Percentiles rank a stretch among this genome's conserved stretches.
Conservation (phyloP, 2,113 vertebrate genomes). For the Grallaria varia region DNA sequence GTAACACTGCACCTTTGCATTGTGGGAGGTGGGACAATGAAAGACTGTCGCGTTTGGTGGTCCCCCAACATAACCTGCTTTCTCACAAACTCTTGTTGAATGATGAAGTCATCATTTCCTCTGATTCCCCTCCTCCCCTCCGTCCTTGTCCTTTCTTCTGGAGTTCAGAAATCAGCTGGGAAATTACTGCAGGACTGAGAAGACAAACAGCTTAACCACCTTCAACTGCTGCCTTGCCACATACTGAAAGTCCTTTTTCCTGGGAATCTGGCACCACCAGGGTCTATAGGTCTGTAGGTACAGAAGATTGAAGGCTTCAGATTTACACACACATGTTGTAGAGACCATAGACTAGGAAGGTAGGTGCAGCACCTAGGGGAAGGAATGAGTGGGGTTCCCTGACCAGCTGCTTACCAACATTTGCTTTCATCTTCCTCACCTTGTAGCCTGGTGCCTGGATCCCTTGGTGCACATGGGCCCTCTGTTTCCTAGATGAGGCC, state of each 20-base stretch:
- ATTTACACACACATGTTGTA: neutral
- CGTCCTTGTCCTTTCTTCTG: conserved; percentile 30
- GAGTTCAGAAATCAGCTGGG: conserved; percentile 68
- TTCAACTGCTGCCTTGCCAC: conserved; percentile 78
- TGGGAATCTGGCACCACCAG: neutral
- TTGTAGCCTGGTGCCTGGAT: neutral
- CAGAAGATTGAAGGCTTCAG: neutral
- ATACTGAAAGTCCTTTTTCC: conserved; percentile 73
- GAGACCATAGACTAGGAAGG: neutral
- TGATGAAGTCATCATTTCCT: conserved; percentile 59
- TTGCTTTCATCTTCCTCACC: neutral
- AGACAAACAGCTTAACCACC: conserved; percentile 81
- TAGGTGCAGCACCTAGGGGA: neutral
- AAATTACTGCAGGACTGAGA: conserved; percentile 56
- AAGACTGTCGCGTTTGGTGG: conserved; percentile 85
- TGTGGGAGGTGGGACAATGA: conserved; percentile 79
- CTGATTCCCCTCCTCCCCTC: conserved; percentile 49
- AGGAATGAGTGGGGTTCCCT: neutral
- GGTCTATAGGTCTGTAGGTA: neutral
- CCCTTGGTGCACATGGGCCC: neutral
- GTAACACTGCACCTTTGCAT: conserved; percentile 82
- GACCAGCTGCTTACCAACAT: neutral
- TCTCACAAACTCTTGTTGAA: conserved; percentile 77
- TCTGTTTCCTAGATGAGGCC: neutral
- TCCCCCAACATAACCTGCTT: conserved; percentile 71